Evolutionary conservation across 2,888 invertebrate species (phyloP), one percentile per base, ranked within the genome.

Genomic region (Phasia obesa): DNA sequence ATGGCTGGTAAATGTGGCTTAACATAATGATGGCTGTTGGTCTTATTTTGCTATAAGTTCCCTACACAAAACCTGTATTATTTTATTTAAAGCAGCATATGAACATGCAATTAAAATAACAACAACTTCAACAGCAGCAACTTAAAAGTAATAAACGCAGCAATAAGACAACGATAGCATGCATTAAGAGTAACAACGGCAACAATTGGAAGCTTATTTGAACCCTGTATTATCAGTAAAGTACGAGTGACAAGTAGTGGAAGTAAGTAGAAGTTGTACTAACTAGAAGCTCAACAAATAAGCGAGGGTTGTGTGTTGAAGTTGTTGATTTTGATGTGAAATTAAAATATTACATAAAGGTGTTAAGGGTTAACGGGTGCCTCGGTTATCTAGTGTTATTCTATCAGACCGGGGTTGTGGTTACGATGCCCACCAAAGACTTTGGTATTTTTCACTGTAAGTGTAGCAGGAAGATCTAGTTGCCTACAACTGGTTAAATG

Each of bases 11-110:
- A 74, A 71, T 73, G 55, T 65, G 65, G 70, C 57, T 69, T 42
- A 75, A 83, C 60, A 67, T 64, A 69, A 51, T 81, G 38, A 65
- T 25, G 55, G 70, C 21, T 62, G 38, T 51, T 64, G 49, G 27
- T 59, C 7, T 53, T 23, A 19, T n/a, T 53, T 15, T 19, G 7
- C 11, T 42, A 19, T 53, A 23, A 44, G 51, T 44, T 67, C 59
- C 73, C 73, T 73, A 35, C 44, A 25, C 4, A 60, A 35, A 80
- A 80, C 67, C 73, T 62, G 73, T 74, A 80, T 74, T 67, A 69
- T 55, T 51, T 65, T 17, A 57, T 70, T 71, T 49, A 73, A 44
- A n/a, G 31, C 44, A 62, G 42, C 65, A 51, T 60, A 70, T 70
- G 70, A 47, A 65, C 59, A 67, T 60, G 59, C 73, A 79, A 79